A percentile compares a stretch with the other conserved stretches of the same genome.
Conservation (phyloP, 2,797 vertebrate species). For the Rhinella marina region DNA sequence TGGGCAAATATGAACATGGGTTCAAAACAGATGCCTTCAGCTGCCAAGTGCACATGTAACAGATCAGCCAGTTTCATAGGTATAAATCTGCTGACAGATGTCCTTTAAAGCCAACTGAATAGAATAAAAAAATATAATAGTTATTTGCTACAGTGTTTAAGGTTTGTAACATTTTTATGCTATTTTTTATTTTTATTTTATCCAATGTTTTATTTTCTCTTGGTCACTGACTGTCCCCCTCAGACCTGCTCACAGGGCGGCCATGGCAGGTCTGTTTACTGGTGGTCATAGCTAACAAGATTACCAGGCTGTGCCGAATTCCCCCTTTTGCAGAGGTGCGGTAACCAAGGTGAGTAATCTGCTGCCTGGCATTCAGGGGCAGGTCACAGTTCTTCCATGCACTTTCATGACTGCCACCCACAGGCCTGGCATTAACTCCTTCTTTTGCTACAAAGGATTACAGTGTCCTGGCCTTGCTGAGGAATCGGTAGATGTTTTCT, state of each 20-base stretch:
- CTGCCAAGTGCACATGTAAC: too few species aligned
- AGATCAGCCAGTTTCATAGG: too few species aligned
- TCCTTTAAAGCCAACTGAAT: background rate
- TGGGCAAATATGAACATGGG: too few species aligned
- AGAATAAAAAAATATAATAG: background rate
- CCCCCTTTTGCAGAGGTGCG: conserved; percentile 23
- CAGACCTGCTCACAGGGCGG: background rate
- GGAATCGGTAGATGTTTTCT: background rate
- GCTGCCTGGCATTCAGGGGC: conserved; percentile 5
- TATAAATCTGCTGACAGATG: too few species aligned
- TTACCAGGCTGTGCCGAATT: conserved; percentile 39
- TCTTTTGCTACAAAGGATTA: background rate
- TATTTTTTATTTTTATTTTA: background rate
- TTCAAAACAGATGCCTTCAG: too few species aligned
- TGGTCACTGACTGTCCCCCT: background rate
- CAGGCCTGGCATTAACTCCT: conserved; percentile 19
- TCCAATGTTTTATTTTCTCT: background rate
- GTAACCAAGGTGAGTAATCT: conserved; percentile 55
- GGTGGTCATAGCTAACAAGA: conserved; percentile 25
- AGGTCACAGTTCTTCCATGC: conserved; percentile 27
- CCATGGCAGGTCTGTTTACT: background rate
- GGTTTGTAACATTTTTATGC: background rate
- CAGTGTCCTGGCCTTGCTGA: too few species aligned
- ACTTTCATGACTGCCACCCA: conserved; percentile 1
- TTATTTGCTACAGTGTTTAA: background rate